Percentiles rank a stretch among this genome's conserved stretches.
These are phyloP conservation scores for Danio tinwini DNA, from an alignment of 2,797 vertebrate species.

Conservation along the genomic window DNA sequence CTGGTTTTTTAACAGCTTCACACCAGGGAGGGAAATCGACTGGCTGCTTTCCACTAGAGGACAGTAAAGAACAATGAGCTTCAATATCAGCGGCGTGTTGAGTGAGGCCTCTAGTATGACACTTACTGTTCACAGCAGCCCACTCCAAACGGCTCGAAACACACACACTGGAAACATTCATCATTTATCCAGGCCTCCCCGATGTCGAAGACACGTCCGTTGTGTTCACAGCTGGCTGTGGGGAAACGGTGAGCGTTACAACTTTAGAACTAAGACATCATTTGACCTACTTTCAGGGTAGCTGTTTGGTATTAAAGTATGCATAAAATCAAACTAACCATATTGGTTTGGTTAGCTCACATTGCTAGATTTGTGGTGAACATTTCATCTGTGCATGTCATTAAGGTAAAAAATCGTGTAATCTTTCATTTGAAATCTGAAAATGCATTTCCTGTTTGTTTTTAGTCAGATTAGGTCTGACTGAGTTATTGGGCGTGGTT, in stretches of 20 bases:
- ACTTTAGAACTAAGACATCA: not conserved
- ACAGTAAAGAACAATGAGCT: constrained; percentile 43
- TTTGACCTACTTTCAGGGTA: not conserved
- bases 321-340: too few species aligned
- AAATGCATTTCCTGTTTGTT: too few species aligned
- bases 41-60: constrained; percentile 70
- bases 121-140: constrained; percentile 83
- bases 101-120: not conserved
- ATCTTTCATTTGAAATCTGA: too few species aligned
- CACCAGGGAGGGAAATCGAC: constrained; percentile 83
- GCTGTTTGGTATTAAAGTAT: too few species aligned
- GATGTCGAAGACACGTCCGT: constrained; percentile 71
- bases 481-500: too few species aligned
- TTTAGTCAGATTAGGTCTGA: too few species aligned
- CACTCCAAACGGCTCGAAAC: constrained; percentile 81
- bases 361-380: too few species aligned
- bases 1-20: constrained; percentile 75
- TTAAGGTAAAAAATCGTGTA: too few species aligned
- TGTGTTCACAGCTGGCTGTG: constrained; percentile 76
- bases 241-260: not conserved
- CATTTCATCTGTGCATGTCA: too few species aligned
- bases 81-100: not conserved
- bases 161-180: constrained; percentile 80
- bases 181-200: constrained; percentile 79
- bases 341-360: too few species aligned